Evolutionary conservation across 2,797 vertebrate genomes (phyloP).

Genomic region (Scolopax bukidnonensis): DNA sequence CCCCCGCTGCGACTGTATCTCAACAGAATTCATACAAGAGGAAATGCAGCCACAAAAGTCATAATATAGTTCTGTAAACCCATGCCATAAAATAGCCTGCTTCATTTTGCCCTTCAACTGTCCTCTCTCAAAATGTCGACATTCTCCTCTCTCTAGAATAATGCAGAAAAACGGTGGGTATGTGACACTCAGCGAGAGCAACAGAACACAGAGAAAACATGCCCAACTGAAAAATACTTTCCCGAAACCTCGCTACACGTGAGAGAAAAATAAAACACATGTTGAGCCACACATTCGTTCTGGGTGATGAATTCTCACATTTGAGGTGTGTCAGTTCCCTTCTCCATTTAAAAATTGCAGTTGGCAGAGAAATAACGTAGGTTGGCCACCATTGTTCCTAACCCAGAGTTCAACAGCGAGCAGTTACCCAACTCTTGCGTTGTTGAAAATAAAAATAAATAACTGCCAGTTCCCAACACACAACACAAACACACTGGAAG

Average conservation of each 20-base stretch:
- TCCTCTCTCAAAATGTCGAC: neutral
- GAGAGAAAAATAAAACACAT: neutral
- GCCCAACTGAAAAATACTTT: neutral
- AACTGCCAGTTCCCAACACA: neutral
- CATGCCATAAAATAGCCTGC: neutral
- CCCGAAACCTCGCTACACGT: neutral
- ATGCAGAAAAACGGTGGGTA: neutral
- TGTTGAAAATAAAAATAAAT: neutral
- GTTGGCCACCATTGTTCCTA: neutral
- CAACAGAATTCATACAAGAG: neutral
- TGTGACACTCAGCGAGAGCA: neutral
- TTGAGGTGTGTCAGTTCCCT: neutral
- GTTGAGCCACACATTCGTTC: neutral
- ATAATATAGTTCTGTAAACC: neutral
- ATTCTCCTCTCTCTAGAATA: neutral
- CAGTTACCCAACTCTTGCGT: neutral
- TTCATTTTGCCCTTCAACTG: neutral
- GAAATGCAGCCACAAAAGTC: slow-evolving; percentile 12
- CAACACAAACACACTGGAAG: neutral
- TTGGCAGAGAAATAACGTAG: neutral
- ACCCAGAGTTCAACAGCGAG: neutral
- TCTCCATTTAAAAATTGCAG: neutral
- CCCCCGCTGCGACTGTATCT: neutral
- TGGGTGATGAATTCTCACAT: neutral
- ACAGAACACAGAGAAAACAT: neutral